Conservation (phyloP, 2,888 invertebrate genomes). For the Megastigmus dorsalis region DNA sequence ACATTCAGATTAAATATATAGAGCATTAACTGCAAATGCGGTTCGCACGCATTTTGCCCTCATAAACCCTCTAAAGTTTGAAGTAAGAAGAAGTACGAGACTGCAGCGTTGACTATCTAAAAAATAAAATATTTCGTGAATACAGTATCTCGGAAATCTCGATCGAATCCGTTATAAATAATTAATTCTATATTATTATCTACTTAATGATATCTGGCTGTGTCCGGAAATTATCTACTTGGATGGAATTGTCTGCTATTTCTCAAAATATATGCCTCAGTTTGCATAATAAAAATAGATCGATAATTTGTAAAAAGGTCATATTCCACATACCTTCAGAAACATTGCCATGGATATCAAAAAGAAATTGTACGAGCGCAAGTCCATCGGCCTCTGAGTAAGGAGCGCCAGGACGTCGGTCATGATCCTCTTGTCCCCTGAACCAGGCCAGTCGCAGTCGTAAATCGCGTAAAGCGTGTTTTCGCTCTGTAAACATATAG, state of each 20-base stretch:
- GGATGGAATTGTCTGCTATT: too few relatives aligned
- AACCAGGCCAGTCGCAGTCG: constrained; percentile 57
- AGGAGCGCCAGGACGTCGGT: constrained; percentile 56
- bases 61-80: constrained; percentile 10
- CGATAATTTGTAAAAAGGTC: too few relatives aligned
- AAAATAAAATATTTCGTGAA: neutral
- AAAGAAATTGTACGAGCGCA: constrained; percentile 60
- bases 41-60: too few relatives aligned
- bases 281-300: too few relatives aligned
- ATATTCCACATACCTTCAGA: constrained; percentile 58
- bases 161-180: too few relatives aligned
- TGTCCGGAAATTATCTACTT: too few relatives aligned
- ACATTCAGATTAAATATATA: too few relatives aligned
- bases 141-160: too few relatives aligned
- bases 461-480: constrained; percentile 57
- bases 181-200: too few relatives aligned
- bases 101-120: constrained; percentile 35
- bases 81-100: constrained; percentile 45
- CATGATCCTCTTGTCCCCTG: constrained; percentile 49
- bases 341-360: constrained; percentile 61
- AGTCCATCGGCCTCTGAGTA: constrained; percentile 57
- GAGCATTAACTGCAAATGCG: too few relatives aligned
- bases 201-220: too few relatives aligned
- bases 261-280: too few relatives aligned
- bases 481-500: constrained; percentile 61